Percentiles rank a stretch among this genome's conserved stretches.
These are phyloP conservation scores for Corythoichthys intestinalis DNA, from an alignment of 2,113 vertebrate genomes.

Conservation along the genomic window DNA sequence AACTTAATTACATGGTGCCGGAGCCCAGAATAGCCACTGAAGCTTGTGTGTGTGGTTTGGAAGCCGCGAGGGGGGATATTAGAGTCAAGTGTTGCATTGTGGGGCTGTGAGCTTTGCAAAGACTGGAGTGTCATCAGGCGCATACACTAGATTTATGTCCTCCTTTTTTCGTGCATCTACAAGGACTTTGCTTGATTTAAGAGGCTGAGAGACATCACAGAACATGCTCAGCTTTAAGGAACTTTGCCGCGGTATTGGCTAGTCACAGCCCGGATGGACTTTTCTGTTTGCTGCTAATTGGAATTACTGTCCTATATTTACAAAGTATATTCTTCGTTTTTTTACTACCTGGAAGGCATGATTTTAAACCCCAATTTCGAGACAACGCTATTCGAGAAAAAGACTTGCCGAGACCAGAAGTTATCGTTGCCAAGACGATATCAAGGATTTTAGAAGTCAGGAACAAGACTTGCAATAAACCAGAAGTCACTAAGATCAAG, in stretches of 20 bases:
- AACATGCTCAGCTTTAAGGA: neutral
- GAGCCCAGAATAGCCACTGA: conserved; percentile 48
- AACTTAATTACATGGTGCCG: conserved; percentile 61
- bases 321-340: too few relatives aligned
- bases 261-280: neutral
- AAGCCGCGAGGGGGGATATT: conserved; percentile 30
- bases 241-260: neutral
- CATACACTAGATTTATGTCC: conserved; percentile 18
- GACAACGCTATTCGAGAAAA: too few relatives aligned
- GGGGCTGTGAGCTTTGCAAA: conserved; percentile 38
- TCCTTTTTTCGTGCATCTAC: conserved; percentile 7
- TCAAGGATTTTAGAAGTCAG: too few relatives aligned
- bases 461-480: too few relatives aligned
- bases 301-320: too few relatives aligned
- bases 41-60: conserved; percentile 13
- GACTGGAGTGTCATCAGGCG: conserved; percentile 16
- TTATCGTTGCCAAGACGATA: too few relatives aligned
- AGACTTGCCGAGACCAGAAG: too few relatives aligned
- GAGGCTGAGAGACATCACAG: conserved; percentile 1
- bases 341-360: too few relatives aligned
- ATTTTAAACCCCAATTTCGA: too few relatives aligned
- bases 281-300: too few relatives aligned
- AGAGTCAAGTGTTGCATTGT: conserved; percentile 41
- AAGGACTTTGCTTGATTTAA: conserved; percentile 16
- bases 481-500: too few relatives aligned